phyloP scores from a whole-genome alignment of 2,888 invertebrate genomes.

The Athetis lepigone region DNA sequence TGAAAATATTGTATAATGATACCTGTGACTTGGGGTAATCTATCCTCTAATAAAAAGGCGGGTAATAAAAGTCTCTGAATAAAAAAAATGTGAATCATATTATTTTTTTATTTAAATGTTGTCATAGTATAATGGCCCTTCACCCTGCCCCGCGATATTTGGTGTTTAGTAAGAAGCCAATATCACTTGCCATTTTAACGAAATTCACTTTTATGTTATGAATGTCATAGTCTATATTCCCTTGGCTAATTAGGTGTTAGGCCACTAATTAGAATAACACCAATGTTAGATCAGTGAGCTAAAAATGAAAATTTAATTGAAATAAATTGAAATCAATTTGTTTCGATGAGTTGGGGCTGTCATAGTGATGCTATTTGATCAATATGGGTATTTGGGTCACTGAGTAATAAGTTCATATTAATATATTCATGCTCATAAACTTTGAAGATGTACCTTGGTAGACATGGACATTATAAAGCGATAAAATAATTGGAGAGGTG shows the following conservation, averaged over 20 bases:
- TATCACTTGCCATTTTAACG: constrained; percentile 69
- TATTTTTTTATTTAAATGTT: constrained; percentile 39
- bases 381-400: constrained; percentile 10
- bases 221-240: constrained; percentile 63
- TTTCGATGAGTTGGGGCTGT: constrained; percentile 24
- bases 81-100: constrained; percentile 32
- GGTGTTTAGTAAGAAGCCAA: constrained; percentile 61
- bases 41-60: constrained; percentile 3
- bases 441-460: not conserved
- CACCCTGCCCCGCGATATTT: constrained; percentile 47
- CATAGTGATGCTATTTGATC: constrained; percentile 29
- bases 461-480: constrained; percentile 16
- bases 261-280: constrained; percentile 57
- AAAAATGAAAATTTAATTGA: constrained; percentile 64
- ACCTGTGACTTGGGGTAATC: not conserved
- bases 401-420: constrained; percentile 11
- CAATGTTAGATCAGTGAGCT: constrained; percentile 51
- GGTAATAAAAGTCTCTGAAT: constrained; percentile 17
- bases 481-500: constrained; percentile 25
- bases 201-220: constrained; percentile 57
- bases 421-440: constrained; percentile 12
- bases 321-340: constrained; percentile 38
- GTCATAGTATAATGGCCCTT: constrained; percentile 32
- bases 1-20: not conserved
- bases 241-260: constrained; percentile 62